Evolutionary conservation across 2,888 invertebrate species (phyloP).

Genomic region (Saturnia japonica): DNA sequence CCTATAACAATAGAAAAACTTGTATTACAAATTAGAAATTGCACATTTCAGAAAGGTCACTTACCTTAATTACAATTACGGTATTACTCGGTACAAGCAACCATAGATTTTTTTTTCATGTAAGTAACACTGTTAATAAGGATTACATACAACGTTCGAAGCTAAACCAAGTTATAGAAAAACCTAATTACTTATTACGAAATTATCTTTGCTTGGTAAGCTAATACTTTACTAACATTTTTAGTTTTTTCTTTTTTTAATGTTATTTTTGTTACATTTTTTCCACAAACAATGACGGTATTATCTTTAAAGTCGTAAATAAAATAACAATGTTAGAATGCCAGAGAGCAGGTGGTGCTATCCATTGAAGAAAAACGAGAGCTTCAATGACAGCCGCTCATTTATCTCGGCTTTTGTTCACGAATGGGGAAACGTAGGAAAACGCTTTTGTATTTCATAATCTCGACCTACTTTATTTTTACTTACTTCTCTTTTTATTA

Average conservation of each 20-base stretch:
- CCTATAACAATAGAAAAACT: too few relatives aligned
- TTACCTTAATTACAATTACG: too few relatives aligned
- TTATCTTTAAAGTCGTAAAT: constrained; percentile 42
- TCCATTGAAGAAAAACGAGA: constrained; percentile 46
- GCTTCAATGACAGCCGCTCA: constrained; percentile 41
- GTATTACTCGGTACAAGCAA: too few relatives aligned
- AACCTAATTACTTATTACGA: too few relatives aligned
- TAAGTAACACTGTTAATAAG: too few relatives aligned
- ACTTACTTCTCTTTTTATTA: constrained; percentile 33
- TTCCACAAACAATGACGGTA: constrained; percentile 26
- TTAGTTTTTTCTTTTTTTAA: constrained; percentile 8
- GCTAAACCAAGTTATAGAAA: too few relatives aligned
- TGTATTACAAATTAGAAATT: too few relatives aligned
- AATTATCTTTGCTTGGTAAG: too few relatives aligned
- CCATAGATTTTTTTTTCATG: too few relatives aligned
- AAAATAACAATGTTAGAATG: constrained; percentile 24
- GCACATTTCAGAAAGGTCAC: too few relatives aligned
- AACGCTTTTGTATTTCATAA: constrained; percentile 45
- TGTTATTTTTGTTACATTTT: not conserved
- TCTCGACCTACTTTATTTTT: constrained; percentile 47
- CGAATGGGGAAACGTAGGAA: constrained; percentile 41
- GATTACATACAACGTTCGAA: too few relatives aligned
- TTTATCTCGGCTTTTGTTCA: constrained; percentile 58
- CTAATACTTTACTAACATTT: not conserved
- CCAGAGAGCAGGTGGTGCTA: constrained; percentile 43